A percentile compares a stretch with the other conserved stretches of the same genome.
Conservation (phyloP, 2,888 invertebrate genomes). For the Eretmocerus hayati region DNA sequence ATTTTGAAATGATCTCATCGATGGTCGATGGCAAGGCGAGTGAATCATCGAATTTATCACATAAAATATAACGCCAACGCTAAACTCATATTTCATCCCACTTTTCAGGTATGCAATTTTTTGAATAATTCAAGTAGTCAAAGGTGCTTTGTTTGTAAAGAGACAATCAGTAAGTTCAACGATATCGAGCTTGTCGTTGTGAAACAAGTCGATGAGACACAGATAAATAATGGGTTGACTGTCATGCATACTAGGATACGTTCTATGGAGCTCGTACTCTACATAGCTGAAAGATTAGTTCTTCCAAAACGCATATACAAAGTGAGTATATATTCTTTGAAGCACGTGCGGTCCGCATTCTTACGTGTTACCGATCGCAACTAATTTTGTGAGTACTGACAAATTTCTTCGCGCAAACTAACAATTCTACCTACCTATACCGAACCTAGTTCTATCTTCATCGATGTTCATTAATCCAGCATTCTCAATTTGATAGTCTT, state of each 20-base stretch:
- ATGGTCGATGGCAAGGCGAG: background rate
- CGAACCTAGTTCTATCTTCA: no score
- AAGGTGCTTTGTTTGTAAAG: constrained; percentile 5
- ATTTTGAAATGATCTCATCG: background rate
- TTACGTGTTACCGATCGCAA: no score
- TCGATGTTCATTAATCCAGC: no score
- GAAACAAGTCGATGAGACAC: background rate
- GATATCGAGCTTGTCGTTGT: background rate
- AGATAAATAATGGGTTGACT: constrained; percentile 2
- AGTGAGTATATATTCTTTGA: no score
- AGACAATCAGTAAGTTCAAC: background rate
- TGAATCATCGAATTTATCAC: background rate
- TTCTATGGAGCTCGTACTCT: background rate
- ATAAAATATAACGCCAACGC: background rate
- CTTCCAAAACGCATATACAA: no score
- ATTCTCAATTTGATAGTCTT: no score
- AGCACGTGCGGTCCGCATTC: no score
- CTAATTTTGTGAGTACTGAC: no score
- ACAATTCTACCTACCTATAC: no score
- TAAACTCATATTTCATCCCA: no score
- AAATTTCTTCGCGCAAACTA: no score
- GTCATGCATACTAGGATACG: background rate
- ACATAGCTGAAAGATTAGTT: no score
- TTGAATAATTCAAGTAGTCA: background rate
- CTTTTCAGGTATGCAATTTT: constrained; percentile 7